phyloP scores from a whole-genome alignment of 2,797 vertebrate species.

The Halcyon smyrnensis region DNA sequence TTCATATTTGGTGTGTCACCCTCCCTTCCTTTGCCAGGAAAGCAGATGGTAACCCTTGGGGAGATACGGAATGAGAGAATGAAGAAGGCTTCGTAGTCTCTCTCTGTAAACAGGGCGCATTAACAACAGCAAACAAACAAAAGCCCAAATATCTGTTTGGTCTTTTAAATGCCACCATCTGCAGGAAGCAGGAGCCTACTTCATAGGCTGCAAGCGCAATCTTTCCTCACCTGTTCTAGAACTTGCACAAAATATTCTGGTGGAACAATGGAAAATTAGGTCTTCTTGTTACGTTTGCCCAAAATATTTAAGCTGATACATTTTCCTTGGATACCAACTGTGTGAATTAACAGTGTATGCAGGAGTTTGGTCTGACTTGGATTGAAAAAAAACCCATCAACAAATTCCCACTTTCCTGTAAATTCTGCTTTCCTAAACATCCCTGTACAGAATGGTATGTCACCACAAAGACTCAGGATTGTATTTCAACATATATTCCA shows the following conservation, averaged over 20 bases:
- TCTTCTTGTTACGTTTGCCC: neutral
- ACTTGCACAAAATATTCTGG: accelerated
- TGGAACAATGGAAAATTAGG: neutral
- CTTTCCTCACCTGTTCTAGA: neutral
- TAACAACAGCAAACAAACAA: neutral
- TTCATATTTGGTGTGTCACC: neutral
- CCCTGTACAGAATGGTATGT: neutral
- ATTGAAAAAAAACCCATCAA: neutral
- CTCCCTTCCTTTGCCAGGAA: neutral
- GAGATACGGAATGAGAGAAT: neutral
- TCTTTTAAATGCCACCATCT: neutral
- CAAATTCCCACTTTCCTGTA: neutral
- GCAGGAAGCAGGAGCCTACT: neutral
- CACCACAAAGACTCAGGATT: neutral
- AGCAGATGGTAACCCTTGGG: neutral
- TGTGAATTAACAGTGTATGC: neutral
- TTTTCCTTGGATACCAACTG: neutral
- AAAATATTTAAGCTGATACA: neutral
- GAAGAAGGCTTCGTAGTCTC: neutral
- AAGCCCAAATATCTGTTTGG: neutral
- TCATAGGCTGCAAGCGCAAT: neutral
- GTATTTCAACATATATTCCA: neutral
- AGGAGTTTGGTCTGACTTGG: neutral
- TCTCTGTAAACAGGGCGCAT: neutral
- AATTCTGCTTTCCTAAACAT: neutral